Percentiles rank a stretch among this genome's conserved stretches.
Conservation (phyloP, 2,113 vertebrate genomes). For the Condylura cristata region DNA sequence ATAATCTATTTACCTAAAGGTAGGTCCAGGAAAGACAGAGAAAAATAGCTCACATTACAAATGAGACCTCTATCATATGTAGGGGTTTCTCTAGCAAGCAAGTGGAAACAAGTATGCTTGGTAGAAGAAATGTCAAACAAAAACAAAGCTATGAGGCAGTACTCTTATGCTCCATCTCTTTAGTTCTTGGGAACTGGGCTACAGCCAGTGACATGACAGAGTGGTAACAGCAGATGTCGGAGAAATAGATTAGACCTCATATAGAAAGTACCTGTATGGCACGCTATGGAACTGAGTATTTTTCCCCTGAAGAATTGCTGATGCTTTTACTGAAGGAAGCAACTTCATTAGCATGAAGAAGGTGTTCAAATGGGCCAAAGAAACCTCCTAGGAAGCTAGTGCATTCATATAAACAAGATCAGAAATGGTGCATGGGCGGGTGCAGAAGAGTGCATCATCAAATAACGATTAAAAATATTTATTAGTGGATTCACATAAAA, state of each 20-base stretch:
- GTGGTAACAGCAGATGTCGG: accelerated
- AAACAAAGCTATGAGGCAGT: neutral
- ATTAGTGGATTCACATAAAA: constrained; percentile 12
- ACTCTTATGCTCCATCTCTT: neutral
- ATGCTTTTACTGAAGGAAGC: neutral
- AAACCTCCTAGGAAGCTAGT: neutral
- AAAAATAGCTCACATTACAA: neutral
- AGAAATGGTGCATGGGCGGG: too few species aligned
- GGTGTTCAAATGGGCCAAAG: neutral
- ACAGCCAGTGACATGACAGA: neutral
- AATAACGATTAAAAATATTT: constrained; percentile 49
- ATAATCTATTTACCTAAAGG: neutral
- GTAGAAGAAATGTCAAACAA: neutral
- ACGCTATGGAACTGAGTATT: neutral
- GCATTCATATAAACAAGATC: neutral
- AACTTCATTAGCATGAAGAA: neutral
- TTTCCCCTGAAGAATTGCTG: neutral
- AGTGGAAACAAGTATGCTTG: neutral
- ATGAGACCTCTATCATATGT: neutral
- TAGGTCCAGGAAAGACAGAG: neutral
- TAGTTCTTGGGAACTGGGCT: neutral
- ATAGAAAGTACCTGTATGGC: neutral
- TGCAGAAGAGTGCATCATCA: neutral
- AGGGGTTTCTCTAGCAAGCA: neutral
- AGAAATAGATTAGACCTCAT: neutral